Conservation (phyloP, 2,888 invertebrate genomes). For the Drosophila paramelanica region DNA sequence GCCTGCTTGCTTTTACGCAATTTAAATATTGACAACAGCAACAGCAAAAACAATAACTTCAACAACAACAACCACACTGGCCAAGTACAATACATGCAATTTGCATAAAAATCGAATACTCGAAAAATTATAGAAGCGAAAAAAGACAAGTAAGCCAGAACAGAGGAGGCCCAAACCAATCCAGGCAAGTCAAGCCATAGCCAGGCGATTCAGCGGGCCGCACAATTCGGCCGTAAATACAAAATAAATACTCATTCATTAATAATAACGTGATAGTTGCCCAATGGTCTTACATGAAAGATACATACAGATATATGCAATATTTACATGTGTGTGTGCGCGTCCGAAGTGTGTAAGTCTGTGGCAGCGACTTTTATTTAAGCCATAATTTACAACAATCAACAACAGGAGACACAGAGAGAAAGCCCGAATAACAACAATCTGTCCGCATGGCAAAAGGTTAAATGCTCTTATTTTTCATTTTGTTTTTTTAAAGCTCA, state of each 20-base stretch:
- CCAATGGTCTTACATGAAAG: slow-evolving; percentile 36
- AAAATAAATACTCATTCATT: slow-evolving; percentile 80
- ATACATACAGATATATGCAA: slow-evolving; percentile 11
- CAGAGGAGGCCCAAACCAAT: neutral
- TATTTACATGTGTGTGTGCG: slow-evolving; percentile 3
- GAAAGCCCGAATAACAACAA: slow-evolving; percentile 39
- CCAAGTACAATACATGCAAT: slow-evolving; percentile 60
- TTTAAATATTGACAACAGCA: slow-evolving; percentile 66
- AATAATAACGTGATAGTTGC: slow-evolving; percentile 78
- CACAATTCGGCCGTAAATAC: slow-evolving; percentile 71
- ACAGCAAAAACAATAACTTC: slow-evolving; percentile 15
- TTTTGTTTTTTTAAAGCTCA: neutral
- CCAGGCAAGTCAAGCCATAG: slow-evolving; percentile 10
- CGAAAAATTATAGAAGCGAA: slow-evolving; percentile 28
- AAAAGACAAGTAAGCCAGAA: slow-evolving; percentile 23
- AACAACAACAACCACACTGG: slow-evolving; percentile 1
- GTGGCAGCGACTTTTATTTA: slow-evolving; percentile 68
- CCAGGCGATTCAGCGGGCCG: slow-evolving; percentile 45
- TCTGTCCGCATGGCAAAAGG: slow-evolving; percentile 24
- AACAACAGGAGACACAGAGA: slow-evolving; percentile 31
- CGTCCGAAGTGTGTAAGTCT: slow-evolving; percentile 18
- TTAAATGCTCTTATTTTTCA: slow-evolving; percentile 46
- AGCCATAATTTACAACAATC: slow-evolving; percentile 70
- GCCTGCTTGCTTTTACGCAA: slow-evolving; percentile 50
- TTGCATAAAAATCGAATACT: slow-evolving; percentile 68